These are phyloP conservation scores for Tolmerus cingulatus DNA, from an alignment of 2,888 invertebrate genomes.

Conservation along the genomic window DNA sequence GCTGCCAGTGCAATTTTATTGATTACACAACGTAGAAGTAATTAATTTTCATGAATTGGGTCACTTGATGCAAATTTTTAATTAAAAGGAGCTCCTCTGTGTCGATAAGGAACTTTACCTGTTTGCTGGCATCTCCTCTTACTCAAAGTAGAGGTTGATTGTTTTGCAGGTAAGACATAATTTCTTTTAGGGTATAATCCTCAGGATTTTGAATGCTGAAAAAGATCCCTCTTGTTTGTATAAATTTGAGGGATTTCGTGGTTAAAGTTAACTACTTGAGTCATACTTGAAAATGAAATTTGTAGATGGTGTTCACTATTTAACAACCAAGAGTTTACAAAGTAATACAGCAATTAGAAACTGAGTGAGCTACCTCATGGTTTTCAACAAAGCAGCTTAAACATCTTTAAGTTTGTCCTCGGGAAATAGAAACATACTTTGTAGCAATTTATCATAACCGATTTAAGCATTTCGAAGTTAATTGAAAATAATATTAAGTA, in stretches of 20 bases:
- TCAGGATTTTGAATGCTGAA: neutral
- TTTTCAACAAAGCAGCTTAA: neutral
- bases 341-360: neutral
- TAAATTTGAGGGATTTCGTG: neutral
- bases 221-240: neutral
- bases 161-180: neutral
- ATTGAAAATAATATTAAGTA: too few species aligned
- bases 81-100: neutral
- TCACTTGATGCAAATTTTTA: neutral
- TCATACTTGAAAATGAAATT: neutral
- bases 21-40: neutral
- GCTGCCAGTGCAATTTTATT: neutral
- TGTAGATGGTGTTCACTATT: neutral
- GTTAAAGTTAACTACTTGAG: neutral
- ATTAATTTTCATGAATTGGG: neutral
- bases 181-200: neutral
- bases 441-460: too few species aligned
- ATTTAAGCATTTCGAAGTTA: too few species aligned
- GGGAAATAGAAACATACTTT: too few species aligned
- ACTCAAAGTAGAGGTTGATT: neutral
- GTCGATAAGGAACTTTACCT: neutral
- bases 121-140: neutral
- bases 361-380: neutral
- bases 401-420: neutral
- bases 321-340: neutral